Conservation (phyloP, 2,113 vertebrate species). For the Notarius lentiginosus region DNA sequence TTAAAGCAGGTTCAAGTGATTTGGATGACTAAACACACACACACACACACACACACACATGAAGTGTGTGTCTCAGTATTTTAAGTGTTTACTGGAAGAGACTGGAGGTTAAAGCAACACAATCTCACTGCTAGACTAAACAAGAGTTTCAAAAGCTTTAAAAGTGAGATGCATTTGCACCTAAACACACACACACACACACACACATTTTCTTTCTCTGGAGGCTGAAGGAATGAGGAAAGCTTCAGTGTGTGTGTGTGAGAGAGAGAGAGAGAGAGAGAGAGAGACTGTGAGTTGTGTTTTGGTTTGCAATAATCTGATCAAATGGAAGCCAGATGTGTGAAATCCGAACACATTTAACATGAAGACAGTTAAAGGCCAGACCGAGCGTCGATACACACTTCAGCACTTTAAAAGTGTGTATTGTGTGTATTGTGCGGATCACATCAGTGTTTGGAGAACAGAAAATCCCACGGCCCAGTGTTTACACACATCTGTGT, state of each 20-base stretch:
- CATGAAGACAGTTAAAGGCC: neutral
- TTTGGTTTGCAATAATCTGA: neutral
- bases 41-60: neutral
- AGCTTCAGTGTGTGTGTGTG: neutral
- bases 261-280: neutral
- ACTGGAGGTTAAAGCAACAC: constrained; percentile 31
- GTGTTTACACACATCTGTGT: neutral
- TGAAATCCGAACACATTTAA: neutral
- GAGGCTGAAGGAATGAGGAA: neutral
- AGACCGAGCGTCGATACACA: neutral
- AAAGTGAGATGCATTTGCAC: constrained; percentile 35
- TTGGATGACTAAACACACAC: neutral
- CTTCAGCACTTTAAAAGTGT: neutral
- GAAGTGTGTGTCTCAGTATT: neutral
- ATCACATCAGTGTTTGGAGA: neutral
- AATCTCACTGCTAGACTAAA: constrained; percentile 53
- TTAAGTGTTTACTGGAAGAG: constrained; percentile 19
- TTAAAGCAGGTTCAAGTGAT: neutral
- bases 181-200: constrained; percentile 18
- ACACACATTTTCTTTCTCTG: neutral
- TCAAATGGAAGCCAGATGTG: constrained; percentile 3
- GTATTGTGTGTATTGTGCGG: neutral
- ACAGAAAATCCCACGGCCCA: neutral
- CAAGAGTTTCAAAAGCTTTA: constrained; percentile 46
- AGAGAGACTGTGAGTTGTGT: neutral